Conservation (phyloP, 2,888 invertebrate species). For the Creontiades dilutus region DNA sequence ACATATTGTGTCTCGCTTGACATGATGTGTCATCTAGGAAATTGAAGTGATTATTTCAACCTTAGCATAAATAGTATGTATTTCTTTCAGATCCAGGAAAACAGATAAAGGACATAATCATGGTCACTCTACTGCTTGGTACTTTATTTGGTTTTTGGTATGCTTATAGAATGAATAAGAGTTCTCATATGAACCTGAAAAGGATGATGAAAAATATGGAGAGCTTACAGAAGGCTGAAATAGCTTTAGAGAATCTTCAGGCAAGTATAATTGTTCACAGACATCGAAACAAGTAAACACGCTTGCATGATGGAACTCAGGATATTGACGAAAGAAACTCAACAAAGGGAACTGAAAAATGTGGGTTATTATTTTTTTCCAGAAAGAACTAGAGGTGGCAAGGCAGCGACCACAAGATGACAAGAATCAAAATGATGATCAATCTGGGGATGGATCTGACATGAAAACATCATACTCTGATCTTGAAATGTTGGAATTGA, state of each 20-base stretch:
- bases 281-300: no score
- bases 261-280: constrained; percentile 76
- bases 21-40: no score
- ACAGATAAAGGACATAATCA: constrained; percentile 90
- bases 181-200: constrained; percentile 90
- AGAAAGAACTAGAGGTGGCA: constrained; percentile 88
- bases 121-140: constrained; percentile 89
- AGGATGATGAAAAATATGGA: constrained; percentile 97
- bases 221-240: constrained; percentile 92
- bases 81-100: constrained; percentile 43
- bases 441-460: constrained; percentile 80
- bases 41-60: no score
- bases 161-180: constrained; percentile 93
- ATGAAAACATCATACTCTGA: constrained; percentile 89
- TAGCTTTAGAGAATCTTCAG: constrained; percentile 91
- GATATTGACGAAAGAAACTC: neutral
- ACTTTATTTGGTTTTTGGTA: constrained; percentile 95
- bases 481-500: constrained; percentile 88
- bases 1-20: no score
- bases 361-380: constrained; percentile 48
- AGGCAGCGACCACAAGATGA: constrained; percentile 91
- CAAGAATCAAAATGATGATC: constrained; percentile 89
- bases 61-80: no score
- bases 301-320: neutral
- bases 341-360: no score